phyloP scores from a whole-genome alignment of 1,140 invertebrate genomes.

The Pantala flavescens region DNA sequence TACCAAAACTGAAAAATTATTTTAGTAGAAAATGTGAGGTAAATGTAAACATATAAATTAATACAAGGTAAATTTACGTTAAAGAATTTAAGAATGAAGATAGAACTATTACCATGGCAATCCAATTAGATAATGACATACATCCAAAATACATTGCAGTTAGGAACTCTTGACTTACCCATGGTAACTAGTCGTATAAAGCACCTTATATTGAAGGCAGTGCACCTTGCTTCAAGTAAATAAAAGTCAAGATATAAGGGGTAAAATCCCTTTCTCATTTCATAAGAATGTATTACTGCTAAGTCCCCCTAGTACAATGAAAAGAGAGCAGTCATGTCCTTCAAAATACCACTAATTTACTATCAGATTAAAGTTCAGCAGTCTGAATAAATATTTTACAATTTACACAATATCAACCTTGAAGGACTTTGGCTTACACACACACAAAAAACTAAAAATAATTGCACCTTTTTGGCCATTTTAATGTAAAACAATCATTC shows the following conservation, averaged over 20 bases:
- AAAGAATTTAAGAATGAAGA: not conserved
- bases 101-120: not conserved
- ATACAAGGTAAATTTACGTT: not conserved
- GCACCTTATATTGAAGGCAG: conserved; percentile 1
- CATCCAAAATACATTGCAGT: not conserved
- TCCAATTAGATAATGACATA: not conserved
- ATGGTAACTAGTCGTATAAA: conserved; percentile 2
- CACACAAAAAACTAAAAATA: conserved; percentile 8
- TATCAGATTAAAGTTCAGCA: not conserved
- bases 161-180: conserved; percentile 8
- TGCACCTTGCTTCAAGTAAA: not conserved
- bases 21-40: not conserved
- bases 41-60: not conserved
- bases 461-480: conserved; percentile 9
- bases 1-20: not conserved
- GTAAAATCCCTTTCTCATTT: not conserved
- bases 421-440: conserved; percentile 5
- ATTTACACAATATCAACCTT: not conserved
- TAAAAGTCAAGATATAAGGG: not conserved
- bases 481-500: conserved; percentile 11
- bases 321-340: conserved; percentile 5
- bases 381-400: conserved; percentile 4
- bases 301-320: conserved; percentile 8
- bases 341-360: not conserved
- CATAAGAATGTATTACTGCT: not conserved